Evolutionary conservation across 2,113 vertebrate species (phyloP), one percentile per base, ranked within the genome.

Genomic region (Passer montanus): DNA sequence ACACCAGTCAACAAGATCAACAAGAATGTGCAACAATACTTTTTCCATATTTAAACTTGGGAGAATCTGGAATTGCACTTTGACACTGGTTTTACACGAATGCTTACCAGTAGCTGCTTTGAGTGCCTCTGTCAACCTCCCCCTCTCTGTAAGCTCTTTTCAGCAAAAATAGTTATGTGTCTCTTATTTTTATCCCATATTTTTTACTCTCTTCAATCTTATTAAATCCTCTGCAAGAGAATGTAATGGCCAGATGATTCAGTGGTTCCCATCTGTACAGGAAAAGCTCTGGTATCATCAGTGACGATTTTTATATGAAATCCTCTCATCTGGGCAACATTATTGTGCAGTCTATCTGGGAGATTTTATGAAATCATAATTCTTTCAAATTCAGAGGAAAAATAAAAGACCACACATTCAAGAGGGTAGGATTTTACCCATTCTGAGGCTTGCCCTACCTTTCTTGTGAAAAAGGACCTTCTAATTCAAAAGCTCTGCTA

Each of bases 191-290:
- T 85, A 79, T 88, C 62, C 27, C 41, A 4, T 53, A 55, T 88
- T 93, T 95, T 92, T 33, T 74, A 78, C 33, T 89, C n/a, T 18
- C 18, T 77, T 87, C 90, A 91, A 94, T 90, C 56, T 90, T 70
- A 55, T 39, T 81, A 94, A 96, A 88, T 90, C 73, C 88, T 63
- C 24, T 89, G 60, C 47, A 70, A 95, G 31, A 53, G 11, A 69
- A 15, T 74, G 37, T 84, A 90, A 89, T 72, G 68, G 47, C 11
- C 75, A 72, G 64, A 69, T 70, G 69, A 79, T 74, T 95, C 59
- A 77, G 74, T 43, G 35, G 30, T 79, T 86, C 55, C 77, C 64
- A 92, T 78, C 53, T 81, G 89, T 82, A 87, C 70, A 81, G 60
- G 43, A 94, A 90, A 66, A 89, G 7, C 73, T 86, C 74, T 84